phyloP scores from a whole-genome alignment of 2,888 invertebrate genomes.

The Corythucha ciliata region DNA sequence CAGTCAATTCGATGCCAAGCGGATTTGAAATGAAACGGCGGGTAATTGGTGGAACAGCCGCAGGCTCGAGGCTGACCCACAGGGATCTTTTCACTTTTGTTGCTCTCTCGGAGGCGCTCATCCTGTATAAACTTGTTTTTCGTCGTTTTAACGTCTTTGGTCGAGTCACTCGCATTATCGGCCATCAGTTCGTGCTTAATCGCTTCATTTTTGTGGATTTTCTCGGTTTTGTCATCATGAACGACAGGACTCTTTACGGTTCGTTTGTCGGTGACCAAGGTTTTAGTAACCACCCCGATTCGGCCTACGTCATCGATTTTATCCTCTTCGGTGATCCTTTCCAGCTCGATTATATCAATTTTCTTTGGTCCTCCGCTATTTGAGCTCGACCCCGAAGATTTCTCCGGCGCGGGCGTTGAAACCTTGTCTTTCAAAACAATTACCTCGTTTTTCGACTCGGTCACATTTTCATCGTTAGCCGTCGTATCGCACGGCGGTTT shows the following conservation, averaged over 20 bases:
- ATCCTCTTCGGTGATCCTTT: slow-evolving; percentile 25
- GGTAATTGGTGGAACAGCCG: too few species aligned
- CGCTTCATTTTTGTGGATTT: slow-evolving; percentile 8
- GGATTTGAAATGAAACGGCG: slow-evolving; percentile 18
- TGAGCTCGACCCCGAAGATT: background rate
- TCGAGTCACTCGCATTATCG: background rate
- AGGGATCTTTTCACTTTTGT: too few species aligned
- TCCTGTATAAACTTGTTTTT: slow-evolving; percentile 16
- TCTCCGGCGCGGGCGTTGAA: background rate
- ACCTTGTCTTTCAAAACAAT: background rate
- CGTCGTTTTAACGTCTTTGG: slow-evolving; percentile 18
- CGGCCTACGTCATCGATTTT: too few species aligned
- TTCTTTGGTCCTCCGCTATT: background rate
- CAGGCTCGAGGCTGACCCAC: too few species aligned
- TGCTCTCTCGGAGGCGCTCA: background rate
- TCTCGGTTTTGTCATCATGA: background rate
- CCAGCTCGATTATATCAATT: slow-evolving; percentile 26
- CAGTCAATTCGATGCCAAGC: too few species aligned
- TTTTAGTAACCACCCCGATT: too few species aligned
- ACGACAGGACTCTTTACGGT: slow-evolving; percentile 16
- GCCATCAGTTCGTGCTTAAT: slow-evolving; percentile 12
- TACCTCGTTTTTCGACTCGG: slow-evolving; percentile 25
- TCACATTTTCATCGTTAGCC: slow-evolving; percentile 22
- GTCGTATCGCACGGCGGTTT: slow-evolving; percentile 12
- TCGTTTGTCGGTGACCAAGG: too few species aligned